Evolutionary conservation across 1,140 invertebrate species (phyloP).

Genomic region (Megathymus violae): DNA sequence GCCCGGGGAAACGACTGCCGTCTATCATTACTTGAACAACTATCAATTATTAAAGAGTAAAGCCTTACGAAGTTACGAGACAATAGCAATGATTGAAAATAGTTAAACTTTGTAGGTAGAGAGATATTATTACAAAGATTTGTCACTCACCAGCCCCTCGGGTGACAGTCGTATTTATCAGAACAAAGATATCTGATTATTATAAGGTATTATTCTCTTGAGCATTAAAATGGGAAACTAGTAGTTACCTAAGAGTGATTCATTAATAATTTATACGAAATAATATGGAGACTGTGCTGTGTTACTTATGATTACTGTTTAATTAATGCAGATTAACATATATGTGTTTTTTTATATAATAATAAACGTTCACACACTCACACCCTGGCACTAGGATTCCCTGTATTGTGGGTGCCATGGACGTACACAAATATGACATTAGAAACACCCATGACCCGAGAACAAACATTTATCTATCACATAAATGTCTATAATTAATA

Average conservation of each 20-base stretch:
- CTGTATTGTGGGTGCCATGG: too few relatives aligned
- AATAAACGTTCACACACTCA: too few relatives aligned
- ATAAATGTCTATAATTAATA: too few relatives aligned
- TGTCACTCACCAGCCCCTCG: constrained; percentile 7
- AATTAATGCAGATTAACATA: too few relatives aligned
- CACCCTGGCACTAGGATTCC: too few relatives aligned
- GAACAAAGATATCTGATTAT: neutral
- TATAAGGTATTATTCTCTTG: neutral
- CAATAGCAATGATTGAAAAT: constrained; percentile 18
- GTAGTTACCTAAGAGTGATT: neutral
- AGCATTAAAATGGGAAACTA: neutral
- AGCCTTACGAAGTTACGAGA: neutral
- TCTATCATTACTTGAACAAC: constrained; percentile 25
- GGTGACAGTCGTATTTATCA: constrained; percentile 1
- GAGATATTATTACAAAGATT: constrained; percentile 9
- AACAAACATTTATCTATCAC: too few relatives aligned
- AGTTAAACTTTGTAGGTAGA: neutral
- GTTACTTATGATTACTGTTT: too few relatives aligned
- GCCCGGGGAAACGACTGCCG: constrained; percentile 24
- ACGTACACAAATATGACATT: too few relatives aligned
- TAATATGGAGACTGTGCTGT: too few relatives aligned
- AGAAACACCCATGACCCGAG: too few relatives aligned
- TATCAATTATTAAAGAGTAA: constrained; percentile 13
- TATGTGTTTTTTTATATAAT: too few relatives aligned
- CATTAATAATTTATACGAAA: too few relatives aligned